Base-by-base conservation (phyloP, 2,888 invertebrate species). In the Noctua janthe region DNA sequence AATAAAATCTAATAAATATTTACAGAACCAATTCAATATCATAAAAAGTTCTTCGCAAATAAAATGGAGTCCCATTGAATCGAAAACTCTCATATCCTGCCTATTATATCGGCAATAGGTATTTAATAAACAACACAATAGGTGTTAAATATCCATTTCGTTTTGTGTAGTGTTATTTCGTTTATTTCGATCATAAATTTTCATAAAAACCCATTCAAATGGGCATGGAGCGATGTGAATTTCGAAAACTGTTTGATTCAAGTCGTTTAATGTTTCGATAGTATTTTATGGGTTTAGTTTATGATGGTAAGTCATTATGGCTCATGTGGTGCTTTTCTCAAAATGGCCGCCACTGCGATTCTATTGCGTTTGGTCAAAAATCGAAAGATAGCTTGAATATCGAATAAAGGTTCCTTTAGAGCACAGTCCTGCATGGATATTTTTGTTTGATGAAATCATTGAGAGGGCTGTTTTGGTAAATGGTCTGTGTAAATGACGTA, bases 81-180 rank as follows among this genome's bases (percentile, higher is more conserved):
- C 84, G 81, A 83, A 88, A 88, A 87, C 75, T 76, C 78, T 84
- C 72, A 81, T 84, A 86, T 80, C 84, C 81, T 77, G 74, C 80
- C 83, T 87, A 85, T 87, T 90, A 89, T 89, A 84, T 80, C 64
- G 69, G 84, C 83, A 78, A 79, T 80, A 71, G 71, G 73, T 80
- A 75, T 87, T 86, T 84, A 86, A 79, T 86, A 82, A 71, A 79
- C 77, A 74, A 69, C 76, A 89, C 86, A 89, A 89, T 83, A 74
- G 88, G 76, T 75, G 80, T 83, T 87, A 87, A 79, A 87, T 80
- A 85, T 83, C 75, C 81, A 85, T 87, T 87, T 73, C 72, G 74
- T 74, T 83, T 81, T 88, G 72, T 80, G 54, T 81, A 72, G 70
- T 80, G 59, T 80, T 84, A 83, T 87, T 85, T 70, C 76, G 76